Conservation (phyloP, 2,888 invertebrate species). For the Xanthorhoe spadicearia region DNA sequence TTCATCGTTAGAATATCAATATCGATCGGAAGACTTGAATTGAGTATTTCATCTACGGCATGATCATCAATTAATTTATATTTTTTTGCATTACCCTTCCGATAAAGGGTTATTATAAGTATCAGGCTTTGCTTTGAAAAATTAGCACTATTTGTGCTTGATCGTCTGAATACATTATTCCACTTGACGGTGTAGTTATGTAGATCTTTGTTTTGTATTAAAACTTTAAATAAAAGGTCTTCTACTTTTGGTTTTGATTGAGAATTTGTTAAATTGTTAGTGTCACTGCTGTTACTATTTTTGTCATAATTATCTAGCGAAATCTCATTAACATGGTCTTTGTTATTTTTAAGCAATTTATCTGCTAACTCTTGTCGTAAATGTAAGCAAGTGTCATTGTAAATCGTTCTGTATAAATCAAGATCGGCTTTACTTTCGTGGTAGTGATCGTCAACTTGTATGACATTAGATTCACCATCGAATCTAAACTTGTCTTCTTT, state of each 20-base stretch:
- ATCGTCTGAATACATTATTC: conserved; percentile 57
- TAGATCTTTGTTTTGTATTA: conserved; percentile 58
- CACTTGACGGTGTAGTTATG: conserved; percentile 65
- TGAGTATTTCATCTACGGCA: conserved; percentile 53
- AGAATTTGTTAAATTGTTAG: conserved; percentile 27
- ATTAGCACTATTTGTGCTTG: conserved; percentile 35
- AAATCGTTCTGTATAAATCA: conserved; percentile 64
- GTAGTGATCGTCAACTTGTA: conserved; percentile 44
- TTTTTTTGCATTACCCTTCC: conserved; percentile 31
- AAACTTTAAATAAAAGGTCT: conserved; percentile 57
- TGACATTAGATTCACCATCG: conserved; percentile 45
- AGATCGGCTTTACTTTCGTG: conserved; percentile 47
- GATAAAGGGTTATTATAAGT: conserved; percentile 64
- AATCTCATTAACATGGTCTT: conserved; percentile 15
- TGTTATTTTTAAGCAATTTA: conserved; percentile 46
- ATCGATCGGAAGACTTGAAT: conserved; percentile 54
- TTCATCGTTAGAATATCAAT: conserved; percentile 59
- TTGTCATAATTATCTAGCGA: conserved; percentile 39
- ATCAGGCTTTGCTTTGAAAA: conserved; percentile 55
- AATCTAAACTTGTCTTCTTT: conserved; percentile 51
- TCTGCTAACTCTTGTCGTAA: conserved; percentile 54
- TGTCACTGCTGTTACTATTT: conserved; percentile 36
- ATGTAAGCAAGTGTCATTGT: conserved; percentile 66
- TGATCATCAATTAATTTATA: conserved; percentile 39
- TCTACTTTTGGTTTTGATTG: conserved; percentile 39